Conservation (phyloP, 2,888 invertebrate species). For the Pseudococcus longispinus region DNA sequence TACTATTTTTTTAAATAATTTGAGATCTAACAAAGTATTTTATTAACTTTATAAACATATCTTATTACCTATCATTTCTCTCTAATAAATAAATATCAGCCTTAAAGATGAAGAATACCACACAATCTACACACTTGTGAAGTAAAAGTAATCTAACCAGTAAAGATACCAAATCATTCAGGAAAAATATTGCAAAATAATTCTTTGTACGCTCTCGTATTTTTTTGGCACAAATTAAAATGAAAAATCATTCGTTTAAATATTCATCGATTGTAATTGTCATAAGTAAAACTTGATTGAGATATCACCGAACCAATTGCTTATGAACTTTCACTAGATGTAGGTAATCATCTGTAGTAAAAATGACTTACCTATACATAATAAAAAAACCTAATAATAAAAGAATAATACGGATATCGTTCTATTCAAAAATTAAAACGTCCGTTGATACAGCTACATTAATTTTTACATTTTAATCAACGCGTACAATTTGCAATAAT, state of each 20-base stretch:
- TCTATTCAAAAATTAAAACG: constrained; percentile 22
- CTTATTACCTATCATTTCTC: background rate
- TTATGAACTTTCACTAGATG: background rate
- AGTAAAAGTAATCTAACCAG: background rate
- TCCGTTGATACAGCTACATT: background rate
- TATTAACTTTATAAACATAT: no score
- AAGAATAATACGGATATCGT: background rate
- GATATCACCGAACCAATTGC: background rate
- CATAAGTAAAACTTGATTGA: background rate
- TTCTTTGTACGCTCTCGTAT: background rate
- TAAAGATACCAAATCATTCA: background rate
- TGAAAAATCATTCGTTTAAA: background rate
- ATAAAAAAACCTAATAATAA: background rate
- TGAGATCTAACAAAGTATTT: no score
- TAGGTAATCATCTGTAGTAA: background rate
- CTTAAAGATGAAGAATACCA: background rate
- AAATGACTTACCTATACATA: background rate
- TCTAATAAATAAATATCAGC: background rate
- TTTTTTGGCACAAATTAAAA: background rate
- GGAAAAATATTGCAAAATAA: background rate
- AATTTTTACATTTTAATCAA: constrained; percentile 8
- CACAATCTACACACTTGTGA: background rate
- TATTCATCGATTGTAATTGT: background rate
- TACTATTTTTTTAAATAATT: no score
- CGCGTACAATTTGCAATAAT: background rate